Evolutionary conservation across 2,888 invertebrate species (phyloP), one percentile per base, ranked within the genome.

Genomic region (Dione vanillae): DNA sequence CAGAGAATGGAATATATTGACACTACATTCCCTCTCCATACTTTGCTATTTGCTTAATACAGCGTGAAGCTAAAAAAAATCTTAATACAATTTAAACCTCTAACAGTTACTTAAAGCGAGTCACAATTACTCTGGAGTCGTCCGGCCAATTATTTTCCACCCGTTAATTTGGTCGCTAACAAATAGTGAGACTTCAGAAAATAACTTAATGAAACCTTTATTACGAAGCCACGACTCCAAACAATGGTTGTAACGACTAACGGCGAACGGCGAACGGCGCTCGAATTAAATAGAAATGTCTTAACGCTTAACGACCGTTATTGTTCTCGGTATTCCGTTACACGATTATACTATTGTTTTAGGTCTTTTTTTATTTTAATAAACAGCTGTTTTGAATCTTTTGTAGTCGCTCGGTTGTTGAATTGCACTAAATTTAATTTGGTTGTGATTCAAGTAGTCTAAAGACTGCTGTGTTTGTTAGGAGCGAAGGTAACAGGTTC

Each of bases 141-240:
- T 37, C 59, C 49, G 49, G 68, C 68, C 61, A 68, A 68, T 68
- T 68, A 62, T 54, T 59, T 27, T 12, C 59, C 43, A 10, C 35
- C 59, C 54, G 52, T 68, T 68, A 68, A 62, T 62, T 68, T 45
- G 20, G 45, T 11, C 51, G 62, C 35, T 52, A 62, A 62, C 68
- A 68, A 68, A 68, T 68, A 68, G 68, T 68, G 62, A 14, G 62
- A 68, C 68, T 68, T 62, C 52, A 68, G 68, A 62, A 68, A 68
- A 62, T 54, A 68, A 68, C 68, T 68, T 52, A 68, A 68, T 68
- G 68, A 68, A 62, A 68, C 68, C 52, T 62, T 68, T 62, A 68
- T 54, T 62, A 62, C 62, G 62, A 43, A 52, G 51, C 62, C 52
- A 7, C 62, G 54, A 62, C 62, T 45, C 43, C 37, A 41, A 68